Percentiles rank a stretch among this genome's conserved stretches.
phyloP scores from a whole-genome alignment of 2,888 invertebrate species.

The Drosophila acutilabella region DNA sequence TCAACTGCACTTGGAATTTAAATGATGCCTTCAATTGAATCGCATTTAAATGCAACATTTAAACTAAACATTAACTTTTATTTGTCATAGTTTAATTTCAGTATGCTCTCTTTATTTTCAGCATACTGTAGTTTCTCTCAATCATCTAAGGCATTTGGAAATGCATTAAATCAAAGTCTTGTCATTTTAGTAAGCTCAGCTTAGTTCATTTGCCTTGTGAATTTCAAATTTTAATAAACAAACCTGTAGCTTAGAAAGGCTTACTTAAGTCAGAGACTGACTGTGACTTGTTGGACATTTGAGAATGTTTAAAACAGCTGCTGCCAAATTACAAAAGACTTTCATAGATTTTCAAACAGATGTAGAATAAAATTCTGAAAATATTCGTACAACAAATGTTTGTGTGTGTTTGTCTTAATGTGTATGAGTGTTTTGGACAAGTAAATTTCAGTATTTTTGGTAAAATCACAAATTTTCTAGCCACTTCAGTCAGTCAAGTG shows the following conservation, averaged over 20 bases:
- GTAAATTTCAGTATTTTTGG: slow-evolving; percentile 24
- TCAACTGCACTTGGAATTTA: slow-evolving; percentile 25
- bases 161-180: not conserved
- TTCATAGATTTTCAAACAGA: slow-evolving; percentile 3
- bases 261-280: slow-evolving; percentile 4
- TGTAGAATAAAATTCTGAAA: not conserved
- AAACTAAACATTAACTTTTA: slow-evolving; percentile 20
- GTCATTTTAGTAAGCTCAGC: not conserved
- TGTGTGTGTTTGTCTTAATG: slow-evolving; percentile 1
- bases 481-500: slow-evolving; percentile 46
- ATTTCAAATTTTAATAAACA: slow-evolving; percentile 16
- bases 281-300: slow-evolving; percentile 2
- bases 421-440: slow-evolving; percentile 15
- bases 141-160: not conserved
- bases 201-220: not conserved
- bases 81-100: not conserved
- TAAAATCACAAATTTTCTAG: slow-evolving; percentile 37
- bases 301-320: slow-evolving; percentile 3
- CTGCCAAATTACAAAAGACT: slow-evolving; percentile 25
- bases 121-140: not conserved
- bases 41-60: slow-evolving; percentile 49
- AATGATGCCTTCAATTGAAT: slow-evolving; percentile 28
- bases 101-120: not conserved
- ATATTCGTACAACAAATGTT: not conserved
- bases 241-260: slow-evolving; percentile 11